phyloP scores from a whole-genome alignment of 2,888 invertebrate genomes.

The Tricholauxania praeusta region DNA sequence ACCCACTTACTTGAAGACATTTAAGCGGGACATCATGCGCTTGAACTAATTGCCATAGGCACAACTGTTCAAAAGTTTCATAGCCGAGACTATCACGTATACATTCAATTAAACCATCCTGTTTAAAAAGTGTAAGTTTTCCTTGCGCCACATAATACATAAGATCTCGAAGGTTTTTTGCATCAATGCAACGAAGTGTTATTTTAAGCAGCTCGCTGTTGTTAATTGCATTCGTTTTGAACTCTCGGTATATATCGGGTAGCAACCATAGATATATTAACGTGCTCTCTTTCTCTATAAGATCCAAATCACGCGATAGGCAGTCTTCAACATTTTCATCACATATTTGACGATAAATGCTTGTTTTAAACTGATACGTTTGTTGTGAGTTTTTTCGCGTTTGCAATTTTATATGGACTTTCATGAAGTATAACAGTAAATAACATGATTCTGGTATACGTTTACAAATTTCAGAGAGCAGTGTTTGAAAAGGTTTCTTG shows the following conservation, averaged over 20 bases:
- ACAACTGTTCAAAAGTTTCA: conserved; percentile 98
- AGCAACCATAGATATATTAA: conserved; percentile 91
- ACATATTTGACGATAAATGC: conserved; percentile 91
- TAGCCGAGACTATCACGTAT: conserved; percentile 88
- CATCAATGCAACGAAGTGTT: conserved; percentile 91
- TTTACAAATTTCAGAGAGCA: conserved; percentile 84
- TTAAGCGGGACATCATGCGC: conserved; percentile 96
- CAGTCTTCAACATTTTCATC: conserved; percentile 71
- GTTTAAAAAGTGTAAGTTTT: conserved; percentile 83
- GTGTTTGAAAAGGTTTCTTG: conserved; percentile 81
- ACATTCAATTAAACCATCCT: conserved; percentile 79
- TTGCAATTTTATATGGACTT: conserved; percentile 77
- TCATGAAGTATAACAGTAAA: conserved; percentile 88
- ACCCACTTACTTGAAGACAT: conserved; percentile 72
- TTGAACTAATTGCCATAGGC: conserved; percentile 95
- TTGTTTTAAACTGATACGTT: conserved; percentile 81
- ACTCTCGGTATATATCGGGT: conserved; percentile 92
- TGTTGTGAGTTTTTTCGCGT: conserved; percentile 70
- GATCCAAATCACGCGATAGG: conserved; percentile 80
- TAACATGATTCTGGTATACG: conserved; percentile 84
- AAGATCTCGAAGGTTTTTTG: conserved; percentile 88
- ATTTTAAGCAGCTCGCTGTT: conserved; percentile 89
- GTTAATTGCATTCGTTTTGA: conserved; percentile 87
- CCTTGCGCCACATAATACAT: conserved; percentile 93
- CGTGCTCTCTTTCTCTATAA: conserved; percentile 90